Percentiles rank a stretch among this genome's conserved stretches.
Evolutionary conservation across 2,113 vertebrate genomes (phyloP).

Genomic region (Halcyon senegalensis): DNA sequence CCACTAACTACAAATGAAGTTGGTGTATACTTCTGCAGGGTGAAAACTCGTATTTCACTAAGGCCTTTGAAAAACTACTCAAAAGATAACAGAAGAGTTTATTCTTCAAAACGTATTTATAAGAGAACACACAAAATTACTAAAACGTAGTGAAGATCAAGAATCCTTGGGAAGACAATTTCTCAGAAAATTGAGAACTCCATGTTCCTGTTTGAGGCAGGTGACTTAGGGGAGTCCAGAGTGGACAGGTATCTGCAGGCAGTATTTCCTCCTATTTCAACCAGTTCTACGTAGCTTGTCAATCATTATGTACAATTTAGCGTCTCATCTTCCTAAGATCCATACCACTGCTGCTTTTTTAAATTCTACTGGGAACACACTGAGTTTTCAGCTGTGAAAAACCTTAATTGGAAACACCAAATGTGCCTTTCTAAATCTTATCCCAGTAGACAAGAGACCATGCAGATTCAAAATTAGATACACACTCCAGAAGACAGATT

Average conservation of each 20-base stretch:
- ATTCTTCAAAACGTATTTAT: not conserved
- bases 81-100: not conserved
- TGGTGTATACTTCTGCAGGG: not conserved
- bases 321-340: not conserved
- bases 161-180: not conserved
- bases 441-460: not conserved
- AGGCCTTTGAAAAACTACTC: not conserved
- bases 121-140: not conserved
- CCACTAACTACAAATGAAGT: not conserved
- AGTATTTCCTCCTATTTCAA: not conserved
- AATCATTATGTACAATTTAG: not conserved
- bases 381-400: not conserved
- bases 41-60: not conserved
- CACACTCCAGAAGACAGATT: not conserved
- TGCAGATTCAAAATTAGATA: not conserved
- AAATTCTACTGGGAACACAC: not conserved
- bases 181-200: not conserved
- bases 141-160: not conserved
- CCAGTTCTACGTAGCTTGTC: not conserved
- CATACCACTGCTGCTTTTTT: not conserved
- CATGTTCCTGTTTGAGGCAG: not conserved
- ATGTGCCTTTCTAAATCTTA: not conserved
- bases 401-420: not conserved
- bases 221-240: not conserved
- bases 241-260: not conserved